A percentile compares a stretch with the other conserved stretches of the same genome.
phyloP scores from a whole-genome alignment of 2,888 invertebrate species.

The Leptinotarsa haldemani region DNA sequence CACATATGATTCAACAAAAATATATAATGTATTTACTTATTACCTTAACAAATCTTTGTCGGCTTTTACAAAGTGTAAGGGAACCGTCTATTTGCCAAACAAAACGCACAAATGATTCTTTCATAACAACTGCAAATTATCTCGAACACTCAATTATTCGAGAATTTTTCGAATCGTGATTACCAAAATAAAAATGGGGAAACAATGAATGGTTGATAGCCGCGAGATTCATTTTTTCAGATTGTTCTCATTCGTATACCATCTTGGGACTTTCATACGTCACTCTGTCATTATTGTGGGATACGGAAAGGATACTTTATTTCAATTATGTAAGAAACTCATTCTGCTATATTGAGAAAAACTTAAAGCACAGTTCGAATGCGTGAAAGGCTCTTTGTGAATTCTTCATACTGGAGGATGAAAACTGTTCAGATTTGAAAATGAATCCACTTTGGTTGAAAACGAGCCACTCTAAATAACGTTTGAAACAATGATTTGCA shows the following conservation, averaged over 20 bases:
- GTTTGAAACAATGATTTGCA: too few species aligned
- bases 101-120: not conserved
- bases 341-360: too few species aligned
- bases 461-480: too few species aligned
- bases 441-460: too few species aligned
- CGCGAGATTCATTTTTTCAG: slow-evolving; percentile 21
- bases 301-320: not conserved
- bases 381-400: too few species aligned
- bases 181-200: slow-evolving; percentile 10
- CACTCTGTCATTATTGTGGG: not conserved
- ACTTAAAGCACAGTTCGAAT: too few species aligned
- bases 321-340: not conserved
- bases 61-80: not conserved
- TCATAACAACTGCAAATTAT: slow-evolving; percentile 11
- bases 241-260: slow-evolving; percentile 24
- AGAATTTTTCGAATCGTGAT: slow-evolving; percentile 19
- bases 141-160: not conserved
- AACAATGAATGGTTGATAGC: not conserved
- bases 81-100: slow-evolving; percentile 6
- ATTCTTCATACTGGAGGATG: too few species aligned
- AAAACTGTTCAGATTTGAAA: too few species aligned
- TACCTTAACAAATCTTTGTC: not conserved
- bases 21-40: too few species aligned
- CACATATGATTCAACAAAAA: too few species aligned
- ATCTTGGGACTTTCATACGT: not conserved